These are phyloP conservation scores for Drosophila algonquin DNA, from an alignment of 2,888 invertebrate species.

Conservation along the genomic window DNA sequence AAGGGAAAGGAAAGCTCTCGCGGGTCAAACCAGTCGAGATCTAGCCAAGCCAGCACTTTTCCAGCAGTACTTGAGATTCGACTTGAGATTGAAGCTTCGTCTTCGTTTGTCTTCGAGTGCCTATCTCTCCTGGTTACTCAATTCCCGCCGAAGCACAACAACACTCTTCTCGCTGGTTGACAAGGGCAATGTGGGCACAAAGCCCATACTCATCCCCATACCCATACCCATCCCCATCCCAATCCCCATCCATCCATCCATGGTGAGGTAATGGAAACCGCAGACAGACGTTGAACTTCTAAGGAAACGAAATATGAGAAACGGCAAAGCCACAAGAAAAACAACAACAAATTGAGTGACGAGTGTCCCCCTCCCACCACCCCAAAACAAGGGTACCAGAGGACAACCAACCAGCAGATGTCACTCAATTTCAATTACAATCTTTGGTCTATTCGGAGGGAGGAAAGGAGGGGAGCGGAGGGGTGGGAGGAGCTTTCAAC, in stretches of 20 bases:
- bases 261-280: slow-evolving; percentile 30
- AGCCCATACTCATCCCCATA: neutral
- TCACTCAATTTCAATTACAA: slow-evolving; percentile 34
- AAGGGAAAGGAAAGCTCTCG: slow-evolving; percentile 16
- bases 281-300: slow-evolving; percentile 21
- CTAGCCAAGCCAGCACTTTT: slow-evolving; percentile 18
- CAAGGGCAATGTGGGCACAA: slow-evolving; percentile 30
- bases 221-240: neutral
- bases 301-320: slow-evolving; percentile 21
- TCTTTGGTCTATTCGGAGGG: neutral
- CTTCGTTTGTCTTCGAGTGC: neutral
- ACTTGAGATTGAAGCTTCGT: slow-evolving; percentile 5
- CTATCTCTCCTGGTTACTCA: slow-evolving; percentile 22
- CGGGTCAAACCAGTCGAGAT: slow-evolving; percentile 23
- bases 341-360: neutral
- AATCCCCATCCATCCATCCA: neutral
- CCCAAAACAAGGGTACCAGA: neutral
- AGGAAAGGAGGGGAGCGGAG: neutral
- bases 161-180: neutral
- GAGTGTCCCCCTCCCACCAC: neutral
- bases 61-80: slow-evolving; percentile 12
- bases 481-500: slow-evolving; percentile 1
- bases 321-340: slow-evolving; percentile 10
- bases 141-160: slow-evolving; percentile 13
- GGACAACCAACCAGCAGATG: slow-evolving; percentile 12